phyloP scores from a whole-genome alignment of 2,888 invertebrate genomes.

The Amblyjoppa fuscipennis region DNA sequence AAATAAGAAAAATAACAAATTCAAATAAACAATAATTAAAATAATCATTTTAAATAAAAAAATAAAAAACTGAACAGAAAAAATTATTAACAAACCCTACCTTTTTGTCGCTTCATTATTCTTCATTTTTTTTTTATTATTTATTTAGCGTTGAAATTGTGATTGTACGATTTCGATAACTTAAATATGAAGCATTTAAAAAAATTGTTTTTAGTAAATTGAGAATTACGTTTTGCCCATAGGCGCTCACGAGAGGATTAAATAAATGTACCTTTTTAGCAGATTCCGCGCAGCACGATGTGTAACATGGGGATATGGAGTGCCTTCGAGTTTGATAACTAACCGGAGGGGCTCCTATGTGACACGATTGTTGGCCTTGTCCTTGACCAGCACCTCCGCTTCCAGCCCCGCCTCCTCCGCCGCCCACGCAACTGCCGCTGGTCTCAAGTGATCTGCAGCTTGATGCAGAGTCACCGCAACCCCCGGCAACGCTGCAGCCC shows the following conservation, averaged over 20 bases:
- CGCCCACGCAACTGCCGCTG: constrained; percentile 70
- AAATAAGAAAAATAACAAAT: no score
- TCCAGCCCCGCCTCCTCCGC: constrained; percentile 67
- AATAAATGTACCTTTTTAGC: constrained; percentile 90
- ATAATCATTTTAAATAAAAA: no score
- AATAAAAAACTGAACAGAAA: no score
- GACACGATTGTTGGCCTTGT: constrained; percentile 77
- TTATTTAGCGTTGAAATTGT: no score
- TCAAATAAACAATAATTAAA: no score
- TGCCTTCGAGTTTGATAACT: constrained; percentile 76
- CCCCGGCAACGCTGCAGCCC: constrained; percentile 76
- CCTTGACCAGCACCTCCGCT: constrained; percentile 73
- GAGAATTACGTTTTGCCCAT: neutral
- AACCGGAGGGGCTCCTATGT: constrained; percentile 73
- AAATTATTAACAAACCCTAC: no score
- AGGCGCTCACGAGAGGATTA: neutral
- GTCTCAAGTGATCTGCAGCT: constrained; percentile 78
- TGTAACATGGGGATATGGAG: constrained; percentile 87
- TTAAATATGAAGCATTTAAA: neutral
- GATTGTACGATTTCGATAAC: no score
- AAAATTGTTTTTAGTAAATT: neutral
- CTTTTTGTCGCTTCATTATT: no score
- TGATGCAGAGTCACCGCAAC: constrained; percentile 78
- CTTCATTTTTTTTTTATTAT: no score
- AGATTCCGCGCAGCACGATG: constrained; percentile 93